Base-by-base conservation (phyloP, 2,888 invertebrate genomes). In the Hirtodrosophila duncani region DNA sequence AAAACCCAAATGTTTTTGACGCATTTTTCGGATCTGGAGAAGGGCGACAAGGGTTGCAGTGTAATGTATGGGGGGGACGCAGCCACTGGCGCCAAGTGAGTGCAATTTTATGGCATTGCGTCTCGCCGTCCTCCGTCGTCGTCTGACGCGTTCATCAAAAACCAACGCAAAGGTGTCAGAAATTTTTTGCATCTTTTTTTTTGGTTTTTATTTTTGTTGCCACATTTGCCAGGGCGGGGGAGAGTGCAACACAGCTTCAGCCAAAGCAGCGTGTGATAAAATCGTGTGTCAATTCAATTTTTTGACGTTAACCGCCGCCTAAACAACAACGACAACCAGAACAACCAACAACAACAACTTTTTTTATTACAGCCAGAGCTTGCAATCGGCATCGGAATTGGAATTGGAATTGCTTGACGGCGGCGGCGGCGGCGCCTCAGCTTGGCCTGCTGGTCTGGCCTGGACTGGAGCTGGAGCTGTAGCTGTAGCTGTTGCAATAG, bases 271-370 rank as follows among this genome's bases (percentile, higher is more conserved):
- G 62, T 63, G 67, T 67, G 79, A 79, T 79, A 75, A 79, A 75
- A 75, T 79, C 80, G 62, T 68, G 65, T 75, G 74, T 74, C 79
- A 78, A 74, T 74, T 74, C 67, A 63, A 70, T 70, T 70, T 74
- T n/a, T 42, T 78, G 75, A 70, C 79, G 67, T 72, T 74, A 74
- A 78, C 72, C 67, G 64, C 52, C 59, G 70, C 79, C 72, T 72
- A 72, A 72, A 72, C 72, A 72, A 78, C 67, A 67, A 46, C 56
- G 69, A 41, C 63, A 75, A 23, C 42, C 33, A 37, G 18, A 53
- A 23, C 18, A 50, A 10, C n/a, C 16, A 33, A 27, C 17, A 30
- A 16, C 30, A 14, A 16, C 30, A 37, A 23, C 38, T 37, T 37
- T 39, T 48, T 33, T 48, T 11, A 41, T 38, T 29, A 18, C 37